A percentile compares a stretch with the other conserved stretches of the same genome.
These are phyloP conservation scores for Cryptus armator DNA, from an alignment of 2,888 invertebrate species.

Conservation along the genomic window DNA sequence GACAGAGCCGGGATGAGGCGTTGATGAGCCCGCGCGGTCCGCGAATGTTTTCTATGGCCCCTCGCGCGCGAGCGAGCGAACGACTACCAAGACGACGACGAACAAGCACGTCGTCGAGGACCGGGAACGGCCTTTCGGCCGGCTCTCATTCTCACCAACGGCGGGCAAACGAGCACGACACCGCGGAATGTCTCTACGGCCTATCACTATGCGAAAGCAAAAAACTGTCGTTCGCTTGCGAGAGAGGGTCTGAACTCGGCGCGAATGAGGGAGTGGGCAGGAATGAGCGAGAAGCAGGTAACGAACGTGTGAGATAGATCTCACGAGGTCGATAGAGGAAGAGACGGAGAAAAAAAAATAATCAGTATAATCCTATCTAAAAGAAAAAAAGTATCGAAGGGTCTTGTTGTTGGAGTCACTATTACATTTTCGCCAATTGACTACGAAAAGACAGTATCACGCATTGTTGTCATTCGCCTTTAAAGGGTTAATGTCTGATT, in stretches of 20 bases:
- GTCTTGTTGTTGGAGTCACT: no score
- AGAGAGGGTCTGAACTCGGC: conserved; percentile 55
- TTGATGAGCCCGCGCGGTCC: conserved; percentile 82
- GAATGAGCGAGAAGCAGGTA: conserved; percentile 31
- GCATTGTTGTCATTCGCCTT: no score
- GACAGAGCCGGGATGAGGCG: conserved; percentile 75
- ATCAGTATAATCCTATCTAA: background rate
- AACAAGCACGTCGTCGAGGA: conserved; percentile 53
- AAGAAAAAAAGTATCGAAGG: conserved; percentile 37
- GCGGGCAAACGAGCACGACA: conserved; percentile 71
- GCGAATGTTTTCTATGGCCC: conserved; percentile 81
- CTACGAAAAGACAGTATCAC: no score
- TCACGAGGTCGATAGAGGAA: conserved; percentile 38
- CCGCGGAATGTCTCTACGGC: conserved; percentile 79
- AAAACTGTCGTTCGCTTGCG: conserved; percentile 72
- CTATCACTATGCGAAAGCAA: conserved; percentile 80
- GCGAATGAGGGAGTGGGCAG: conserved; percentile 58
- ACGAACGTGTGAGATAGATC: conserved; percentile 26
- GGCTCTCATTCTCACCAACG: conserved; percentile 78
- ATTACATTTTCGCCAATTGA: no score
- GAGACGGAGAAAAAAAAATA: background rate
- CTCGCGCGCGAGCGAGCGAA: conserved; percentile 59
- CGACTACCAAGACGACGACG: conserved; percentile 40
- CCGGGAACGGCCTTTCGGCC: conserved; percentile 48
- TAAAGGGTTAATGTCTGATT: no score